Base-by-base conservation (phyloP, 1,140 invertebrate genomes). In the Drosophila tropicalis region DNA sequence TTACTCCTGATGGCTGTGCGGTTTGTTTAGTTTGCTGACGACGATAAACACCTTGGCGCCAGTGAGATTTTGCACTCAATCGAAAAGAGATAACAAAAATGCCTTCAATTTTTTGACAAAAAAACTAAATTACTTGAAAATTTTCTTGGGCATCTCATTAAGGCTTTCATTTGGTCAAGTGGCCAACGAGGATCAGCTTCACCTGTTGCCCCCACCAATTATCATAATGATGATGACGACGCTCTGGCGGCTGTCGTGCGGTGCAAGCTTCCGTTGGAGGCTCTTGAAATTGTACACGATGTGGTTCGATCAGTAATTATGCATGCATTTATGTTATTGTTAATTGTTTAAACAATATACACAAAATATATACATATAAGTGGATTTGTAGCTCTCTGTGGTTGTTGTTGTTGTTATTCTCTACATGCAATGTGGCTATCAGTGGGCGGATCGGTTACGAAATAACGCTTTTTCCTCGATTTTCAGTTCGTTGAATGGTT, bases 31-130 rank as follows among this genome's bases (percentile, higher is more conserved):
- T 62, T 87, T 87, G 67, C 70, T 70, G 79, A 80, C 79, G 84
- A 86, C 83, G 83, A 86, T 86, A 86, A 86, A 87, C 79, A 87
- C 80, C 70, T 84, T 89, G 84, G 84, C 84, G 84, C 84, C 84
- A 89, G 67, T 54, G 56, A 17, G 41, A 64, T 54, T 58, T 57
- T 36, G 55, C 55, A 57, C n/a, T 51, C 44, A 19, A 6, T 3
- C 17, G 9, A 22, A 19, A 22, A 51, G 12, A 9, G 7, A 17
- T 17, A 57, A 57, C 17, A 17, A 22, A 17, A 57, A 57, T 34
- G 22, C 1, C 44, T 5, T 15, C 15, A 51, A 17, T 7, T 7
- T 12, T 70, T 78, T 78, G 75, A 78, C 75, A 77, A 67, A 66
- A 44, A 32, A 54, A 25, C 22, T 25, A 25, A 25, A 25, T 25